Conservation (phyloP, 1,140 invertebrate genomes). For the Elymnias hypermnestra region DNA sequence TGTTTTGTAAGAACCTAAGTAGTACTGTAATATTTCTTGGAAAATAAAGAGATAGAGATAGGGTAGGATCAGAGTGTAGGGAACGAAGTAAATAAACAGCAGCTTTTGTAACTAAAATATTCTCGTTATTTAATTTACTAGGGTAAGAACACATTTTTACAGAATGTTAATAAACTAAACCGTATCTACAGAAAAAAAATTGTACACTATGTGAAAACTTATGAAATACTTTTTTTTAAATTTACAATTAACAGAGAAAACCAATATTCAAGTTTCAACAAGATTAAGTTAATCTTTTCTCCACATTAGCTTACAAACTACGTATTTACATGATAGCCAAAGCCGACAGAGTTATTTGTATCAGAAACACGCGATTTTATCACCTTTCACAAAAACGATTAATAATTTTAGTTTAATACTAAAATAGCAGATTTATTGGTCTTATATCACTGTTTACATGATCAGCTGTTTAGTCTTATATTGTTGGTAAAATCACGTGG, state of each 20-base stretch:
- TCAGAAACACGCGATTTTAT: neutral
- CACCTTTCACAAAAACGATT: neutral
- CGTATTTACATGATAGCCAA: conserved; percentile 51
- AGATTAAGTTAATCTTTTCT: conserved; percentile 65
- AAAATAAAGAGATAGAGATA: too few species aligned
- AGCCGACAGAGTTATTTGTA: neutral
- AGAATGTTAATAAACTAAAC: conserved; percentile 71
- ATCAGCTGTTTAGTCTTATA: too few species aligned
- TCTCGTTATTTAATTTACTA: conserved; percentile 75
- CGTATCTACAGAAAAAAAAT: conserved; percentile 73
- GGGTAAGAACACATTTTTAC: conserved; percentile 74
- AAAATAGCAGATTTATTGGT: too few species aligned
- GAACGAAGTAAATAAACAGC: conserved; percentile 45
- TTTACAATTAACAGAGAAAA: conserved; percentile 71
- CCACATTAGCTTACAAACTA: conserved; percentile 51
- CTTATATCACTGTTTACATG: too few species aligned
- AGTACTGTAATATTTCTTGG: too few species aligned
- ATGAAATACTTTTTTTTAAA: conserved; percentile 50
- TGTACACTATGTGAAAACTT: conserved; percentile 73
- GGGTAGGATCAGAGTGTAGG: too few species aligned
- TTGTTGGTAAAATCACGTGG: neutral
- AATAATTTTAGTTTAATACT: too few species aligned
- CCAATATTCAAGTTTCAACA: conserved; percentile 69
- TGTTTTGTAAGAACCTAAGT: too few species aligned
- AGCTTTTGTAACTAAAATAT: conserved; percentile 71